These are phyloP conservation scores for Anastrepha obliqua DNA, from an alignment of 1,140 invertebrate genomes.

Conservation along the genomic window DNA sequence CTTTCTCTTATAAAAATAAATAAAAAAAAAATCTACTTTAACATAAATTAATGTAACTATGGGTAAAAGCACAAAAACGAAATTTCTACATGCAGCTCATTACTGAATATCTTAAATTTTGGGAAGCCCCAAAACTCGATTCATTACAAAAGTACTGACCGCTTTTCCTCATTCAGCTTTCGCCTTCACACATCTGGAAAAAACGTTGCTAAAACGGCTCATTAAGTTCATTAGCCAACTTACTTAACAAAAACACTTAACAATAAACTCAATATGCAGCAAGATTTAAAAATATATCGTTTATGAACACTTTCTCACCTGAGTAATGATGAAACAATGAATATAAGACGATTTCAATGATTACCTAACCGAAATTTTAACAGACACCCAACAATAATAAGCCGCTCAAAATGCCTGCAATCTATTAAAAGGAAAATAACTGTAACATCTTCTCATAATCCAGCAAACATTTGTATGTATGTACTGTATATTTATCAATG, in stretches of 20 bases:
- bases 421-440: not conserved
- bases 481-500: not conserved
- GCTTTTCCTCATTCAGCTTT: too few relatives aligned
- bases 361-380: not conserved
- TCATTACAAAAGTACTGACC: too few relatives aligned
- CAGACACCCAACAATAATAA: not conserved
- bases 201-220: not conserved
- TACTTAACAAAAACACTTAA: not conserved
- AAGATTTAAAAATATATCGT: not conserved
- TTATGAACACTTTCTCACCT: constrained; percentile 31
- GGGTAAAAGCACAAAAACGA: too few relatives aligned
- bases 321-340: constrained; percentile 22
- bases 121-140: too few relatives aligned
- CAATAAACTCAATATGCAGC: not conserved
- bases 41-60: too few relatives aligned
- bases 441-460: not conserved
- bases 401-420: not conserved
- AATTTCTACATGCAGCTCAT: too few relatives aligned
- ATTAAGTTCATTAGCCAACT: constrained; percentile 14
- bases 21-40: too few relatives aligned
- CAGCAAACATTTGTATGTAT: not conserved
- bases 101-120: too few relatives aligned
- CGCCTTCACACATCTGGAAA: not conserved
- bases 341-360: not conserved
- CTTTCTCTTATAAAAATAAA: too few relatives aligned